phyloP scores from a whole-genome alignment of 1,140 invertebrate species.

The Apis laboriosa region DNA sequence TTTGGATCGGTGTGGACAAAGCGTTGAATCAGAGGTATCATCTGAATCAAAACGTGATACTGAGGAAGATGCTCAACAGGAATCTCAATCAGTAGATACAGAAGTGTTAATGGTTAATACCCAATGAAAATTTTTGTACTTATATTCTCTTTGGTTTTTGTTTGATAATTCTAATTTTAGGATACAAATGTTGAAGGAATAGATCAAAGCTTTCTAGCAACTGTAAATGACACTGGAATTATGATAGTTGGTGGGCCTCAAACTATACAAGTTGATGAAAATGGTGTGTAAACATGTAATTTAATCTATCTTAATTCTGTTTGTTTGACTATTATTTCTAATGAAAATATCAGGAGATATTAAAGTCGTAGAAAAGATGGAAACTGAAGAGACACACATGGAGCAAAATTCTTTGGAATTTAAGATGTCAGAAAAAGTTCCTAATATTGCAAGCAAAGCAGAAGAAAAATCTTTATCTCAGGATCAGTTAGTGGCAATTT shows the following conservation, averaged over 20 bases:
- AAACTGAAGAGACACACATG: slow-evolving; percentile 45
- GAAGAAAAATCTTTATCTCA: slow-evolving; percentile 42
- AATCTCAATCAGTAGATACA: slow-evolving; percentile 31
- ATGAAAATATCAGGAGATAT: slow-evolving; percentile 70
- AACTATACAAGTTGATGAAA: slow-evolving; percentile 75
- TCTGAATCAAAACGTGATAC: slow-evolving; percentile 4
- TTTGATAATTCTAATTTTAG: slow-evolving; percentile 47
- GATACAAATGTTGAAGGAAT: slow-evolving; percentile 64
- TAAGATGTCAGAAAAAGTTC: slow-evolving; percentile 51
- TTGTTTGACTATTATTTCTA: slow-evolving; percentile 45
- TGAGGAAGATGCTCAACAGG: slow-evolving; percentile 11
- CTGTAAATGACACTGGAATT: slow-evolving; percentile 72
- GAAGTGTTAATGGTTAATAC: slow-evolving; percentile 49
- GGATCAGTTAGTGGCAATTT: slow-evolving; percentile 65
- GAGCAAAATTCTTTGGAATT: slow-evolving; percentile 59
- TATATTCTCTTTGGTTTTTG: not conserved
- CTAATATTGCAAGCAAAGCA: not conserved
- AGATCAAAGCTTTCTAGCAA: slow-evolving; percentile 71
- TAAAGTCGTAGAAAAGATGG: slow-evolving; percentile 71
- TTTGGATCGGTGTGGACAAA: slow-evolving; percentile 77
- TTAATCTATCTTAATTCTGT: slow-evolving; percentile 24
- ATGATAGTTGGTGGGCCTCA: slow-evolving; percentile 73
- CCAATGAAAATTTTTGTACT: too few relatives aligned
- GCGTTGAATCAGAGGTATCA: not conserved
- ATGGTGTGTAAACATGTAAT: slow-evolving; percentile 68